These are phyloP conservation scores for Cremastobaeus sp. DNA, from an alignment of 2,888 invertebrate species.

Conservation along the genomic window DNA sequence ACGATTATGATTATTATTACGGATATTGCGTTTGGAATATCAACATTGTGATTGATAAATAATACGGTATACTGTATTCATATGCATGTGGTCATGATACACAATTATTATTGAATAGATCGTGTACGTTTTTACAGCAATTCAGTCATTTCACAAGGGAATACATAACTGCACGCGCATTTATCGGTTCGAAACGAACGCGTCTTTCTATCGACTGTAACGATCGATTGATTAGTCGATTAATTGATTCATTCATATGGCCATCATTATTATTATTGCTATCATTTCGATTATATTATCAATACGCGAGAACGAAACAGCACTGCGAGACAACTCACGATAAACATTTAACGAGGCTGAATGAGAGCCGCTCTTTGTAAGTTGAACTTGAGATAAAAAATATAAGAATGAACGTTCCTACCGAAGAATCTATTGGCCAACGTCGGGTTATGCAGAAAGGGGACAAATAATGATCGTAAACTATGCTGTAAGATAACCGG, in stretches of 20 bases:
- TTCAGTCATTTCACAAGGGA: conserved; percentile 46
- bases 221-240: conserved; percentile 4
- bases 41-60: conserved; percentile 68
- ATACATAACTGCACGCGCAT: conserved; percentile 44
- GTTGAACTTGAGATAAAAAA: not conserved
- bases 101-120: conserved; percentile 56
- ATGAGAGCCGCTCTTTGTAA: conserved; percentile 19
- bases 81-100: conserved; percentile 69
- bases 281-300: conserved; percentile 35
- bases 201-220: conserved; percentile 34
- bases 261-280: conserved; percentile 37
- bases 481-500: conserved; percentile 4
- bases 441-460: conserved; percentile 15
- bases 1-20: conserved; percentile 72
- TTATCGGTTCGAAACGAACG: conserved; percentile 29
- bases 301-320: conserved; percentile 6
- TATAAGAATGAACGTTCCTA: conserved; percentile 34
- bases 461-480: conserved; percentile 12
- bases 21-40: conserved; percentile 73
- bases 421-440: conserved; percentile 39
- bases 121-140: conserved; percentile 59
- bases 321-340: conserved; percentile 39
- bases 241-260: conserved; percentile 26
- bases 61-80: conserved; percentile 70
- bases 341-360: conserved; percentile 14